These are phyloP conservation scores for Aporrectodea caliginosa DNA, from an alignment of 1,140 invertebrate genomes.

Conservation along the genomic window DNA sequence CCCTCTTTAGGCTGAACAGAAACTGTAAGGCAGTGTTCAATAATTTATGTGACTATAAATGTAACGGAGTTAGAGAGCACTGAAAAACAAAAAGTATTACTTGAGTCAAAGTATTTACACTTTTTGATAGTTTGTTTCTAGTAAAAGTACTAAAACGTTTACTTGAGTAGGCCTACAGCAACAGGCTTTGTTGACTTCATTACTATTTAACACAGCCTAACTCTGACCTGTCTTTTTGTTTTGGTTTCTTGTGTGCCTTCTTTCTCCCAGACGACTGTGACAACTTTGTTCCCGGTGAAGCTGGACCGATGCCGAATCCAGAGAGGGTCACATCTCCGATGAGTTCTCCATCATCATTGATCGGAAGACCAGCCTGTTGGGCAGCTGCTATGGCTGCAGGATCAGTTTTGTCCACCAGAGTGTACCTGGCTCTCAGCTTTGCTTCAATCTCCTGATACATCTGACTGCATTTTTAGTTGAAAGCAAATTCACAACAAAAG, in stretches of 20 bases:
- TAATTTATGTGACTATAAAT: background rate
- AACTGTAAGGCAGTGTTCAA: too few relatives aligned
- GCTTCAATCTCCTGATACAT: constrained; percentile 52
- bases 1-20: too few relatives aligned
- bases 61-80: background rate
- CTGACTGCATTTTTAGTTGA: constrained; percentile 38
- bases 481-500: background rate
- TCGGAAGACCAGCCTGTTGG: constrained; percentile 46
- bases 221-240: background rate
- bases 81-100: background rate
- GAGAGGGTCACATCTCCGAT: constrained; percentile 52
- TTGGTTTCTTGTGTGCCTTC: background rate
- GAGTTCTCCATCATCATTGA: constrained; percentile 47
- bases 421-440: constrained; percentile 47
- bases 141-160: too few relatives aligned
- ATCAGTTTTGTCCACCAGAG: constrained; percentile 49
- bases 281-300: constrained; percentile 44
- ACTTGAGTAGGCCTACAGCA: too few relatives aligned
- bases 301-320: constrained; percentile 48
- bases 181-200: too few relatives aligned
- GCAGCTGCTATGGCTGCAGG: constrained; percentile 46
- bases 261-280: constrained; percentile 42
- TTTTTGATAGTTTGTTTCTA: background rate
- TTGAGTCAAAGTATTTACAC: background rate
- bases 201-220: background rate